phyloP scores from a whole-genome alignment of 2,888 invertebrate species.

The Cataglyphis livida region DNA sequence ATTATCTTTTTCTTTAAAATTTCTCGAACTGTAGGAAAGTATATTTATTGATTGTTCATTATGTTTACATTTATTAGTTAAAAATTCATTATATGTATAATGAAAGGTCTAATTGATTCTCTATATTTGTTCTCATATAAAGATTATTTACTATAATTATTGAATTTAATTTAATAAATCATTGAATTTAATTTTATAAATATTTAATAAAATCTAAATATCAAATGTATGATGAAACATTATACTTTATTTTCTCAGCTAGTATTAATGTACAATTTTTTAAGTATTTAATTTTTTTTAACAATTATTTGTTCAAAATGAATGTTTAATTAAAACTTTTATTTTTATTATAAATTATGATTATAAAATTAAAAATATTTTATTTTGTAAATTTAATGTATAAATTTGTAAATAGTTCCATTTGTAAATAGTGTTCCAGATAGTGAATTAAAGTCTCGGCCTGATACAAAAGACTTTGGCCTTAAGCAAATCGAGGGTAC shows the following conservation, averaged over 20 bases:
- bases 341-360: not conserved
- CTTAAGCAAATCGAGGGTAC: constrained; percentile 99
- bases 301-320: not conserved
- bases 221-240: not conserved
- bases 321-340: not conserved
- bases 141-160: not conserved
- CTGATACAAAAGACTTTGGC: constrained; percentile 97
- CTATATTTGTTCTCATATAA: too few species aligned
- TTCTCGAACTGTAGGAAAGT: too few species aligned
- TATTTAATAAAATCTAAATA: not conserved
- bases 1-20: too few species aligned
- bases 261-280: not conserved
- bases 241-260: not conserved
- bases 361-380: constrained; percentile 4
- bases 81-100: too few species aligned
- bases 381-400: constrained; percentile 37
- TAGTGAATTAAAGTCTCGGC: constrained; percentile 85
- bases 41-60: too few species aligned
- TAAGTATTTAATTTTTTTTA: not conserved
- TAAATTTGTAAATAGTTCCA: constrained; percentile 67
- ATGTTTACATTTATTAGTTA: too few species aligned
- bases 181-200: not conserved
- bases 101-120: too few species aligned
- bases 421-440: constrained; percentile 80
- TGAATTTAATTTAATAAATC: not conserved